A percentile compares a stretch with the other conserved stretches of the same genome.
Conservation (phyloP, 2,888 invertebrate species). For the Bruchidius siliquastri region DNA sequence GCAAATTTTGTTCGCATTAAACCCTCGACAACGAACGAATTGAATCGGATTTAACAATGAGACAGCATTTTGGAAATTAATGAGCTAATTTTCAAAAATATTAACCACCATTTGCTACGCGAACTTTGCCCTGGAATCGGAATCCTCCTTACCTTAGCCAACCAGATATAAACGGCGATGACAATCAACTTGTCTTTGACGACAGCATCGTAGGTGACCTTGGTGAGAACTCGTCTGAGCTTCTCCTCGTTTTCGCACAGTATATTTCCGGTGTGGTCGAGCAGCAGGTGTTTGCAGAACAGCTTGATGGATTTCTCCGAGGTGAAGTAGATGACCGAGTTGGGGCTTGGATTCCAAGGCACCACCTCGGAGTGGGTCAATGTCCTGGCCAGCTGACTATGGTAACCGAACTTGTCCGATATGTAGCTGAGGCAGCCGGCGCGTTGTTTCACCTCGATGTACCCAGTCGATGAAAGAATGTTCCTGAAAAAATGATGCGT, state of each 20-base stretch:
- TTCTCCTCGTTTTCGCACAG: slow-evolving; percentile 45
- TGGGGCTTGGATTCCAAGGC: slow-evolving; percentile 63
- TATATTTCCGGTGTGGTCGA: slow-evolving; percentile 7
- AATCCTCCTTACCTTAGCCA: slow-evolving; percentile 60
- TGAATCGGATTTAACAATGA: no score
- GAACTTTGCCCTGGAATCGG: no score
- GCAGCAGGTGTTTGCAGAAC: slow-evolving; percentile 66
- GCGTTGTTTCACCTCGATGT: slow-evolving; percentile 81
- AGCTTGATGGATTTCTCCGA: slow-evolving; percentile 66
- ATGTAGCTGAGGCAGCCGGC: slow-evolving; percentile 84
- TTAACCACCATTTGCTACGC: no score
- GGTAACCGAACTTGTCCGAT: slow-evolving; percentile 78
- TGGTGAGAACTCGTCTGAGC: slow-evolving; percentile 58
- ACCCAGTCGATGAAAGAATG: slow-evolving; percentile 63
- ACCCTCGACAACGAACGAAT: no score
- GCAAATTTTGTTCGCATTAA: no score
- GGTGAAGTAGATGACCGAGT: slow-evolving; percentile 69
- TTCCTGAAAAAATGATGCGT: no score
- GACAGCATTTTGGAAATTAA: no score
- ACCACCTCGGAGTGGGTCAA: slow-evolving; percentile 68
- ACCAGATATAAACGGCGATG: slow-evolving; percentile 66
- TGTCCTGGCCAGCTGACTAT: slow-evolving; percentile 72
- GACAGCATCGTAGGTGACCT: slow-evolving; percentile 75
- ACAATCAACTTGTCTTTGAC: slow-evolving; percentile 74
- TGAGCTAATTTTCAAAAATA: no score